Evolutionary conservation across 2,797 vertebrate genomes (phyloP).

Genomic region (Lophura swinhoii): DNA sequence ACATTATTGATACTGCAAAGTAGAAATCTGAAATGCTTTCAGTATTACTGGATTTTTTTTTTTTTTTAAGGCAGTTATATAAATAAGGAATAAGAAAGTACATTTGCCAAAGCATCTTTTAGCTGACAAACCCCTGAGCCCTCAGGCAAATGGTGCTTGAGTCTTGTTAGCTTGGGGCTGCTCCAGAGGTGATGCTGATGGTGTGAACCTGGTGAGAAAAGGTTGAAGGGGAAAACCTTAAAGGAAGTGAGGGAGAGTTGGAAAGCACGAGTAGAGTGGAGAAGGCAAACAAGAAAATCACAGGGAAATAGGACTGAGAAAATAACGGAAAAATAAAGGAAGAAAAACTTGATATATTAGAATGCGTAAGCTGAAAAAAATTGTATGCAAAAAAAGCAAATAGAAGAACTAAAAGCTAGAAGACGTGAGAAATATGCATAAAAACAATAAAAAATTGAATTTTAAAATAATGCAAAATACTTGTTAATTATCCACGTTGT

Average conservation of each 20-base stretch:
- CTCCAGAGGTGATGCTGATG: neutral
- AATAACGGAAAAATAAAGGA: neutral
- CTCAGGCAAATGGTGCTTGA: conserved; percentile 14
- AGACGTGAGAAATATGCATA: neutral
- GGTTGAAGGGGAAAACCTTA: neutral
- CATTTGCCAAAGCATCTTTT: conserved; percentile 62
- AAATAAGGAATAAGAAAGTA: conserved; percentile 63
- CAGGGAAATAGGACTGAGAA: neutral
- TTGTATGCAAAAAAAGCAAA: neutral
- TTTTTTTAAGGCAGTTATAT: conserved; percentile 56
- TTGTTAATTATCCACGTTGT: neutral
- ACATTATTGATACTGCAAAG: conserved; percentile 39
- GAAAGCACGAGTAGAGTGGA: neutral
- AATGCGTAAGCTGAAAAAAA: neutral
- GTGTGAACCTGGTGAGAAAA: neutral
- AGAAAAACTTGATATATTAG: neutral
- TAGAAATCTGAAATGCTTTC: conserved; percentile 45
- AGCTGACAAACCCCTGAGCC: conserved; percentile 56
- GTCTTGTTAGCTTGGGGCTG: conserved; percentile 39
- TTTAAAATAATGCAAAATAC: neutral
- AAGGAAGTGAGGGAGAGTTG: neutral
- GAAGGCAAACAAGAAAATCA: neutral
- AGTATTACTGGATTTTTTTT: conserved; percentile 8
- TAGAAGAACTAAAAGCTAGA: neutral
- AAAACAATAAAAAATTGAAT: neutral